phyloP scores from a whole-genome alignment of 2,888 invertebrate species.

The Habrosyne pyritoides region DNA sequence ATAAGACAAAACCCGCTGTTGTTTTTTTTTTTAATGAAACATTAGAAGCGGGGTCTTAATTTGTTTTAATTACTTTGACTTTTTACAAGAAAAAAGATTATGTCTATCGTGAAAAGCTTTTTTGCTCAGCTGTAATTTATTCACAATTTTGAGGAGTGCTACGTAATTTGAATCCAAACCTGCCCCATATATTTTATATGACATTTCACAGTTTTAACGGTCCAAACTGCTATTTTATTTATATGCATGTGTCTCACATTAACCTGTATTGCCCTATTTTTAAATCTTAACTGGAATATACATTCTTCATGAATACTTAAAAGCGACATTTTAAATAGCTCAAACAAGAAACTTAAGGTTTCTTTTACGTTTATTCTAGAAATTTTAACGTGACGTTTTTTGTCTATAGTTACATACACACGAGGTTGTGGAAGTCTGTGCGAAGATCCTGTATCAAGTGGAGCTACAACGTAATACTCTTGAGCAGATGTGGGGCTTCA shows the following conservation, averaged over 20 bases:
- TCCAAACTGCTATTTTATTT: background rate
- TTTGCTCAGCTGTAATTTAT: background rate
- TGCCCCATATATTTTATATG: too few species aligned
- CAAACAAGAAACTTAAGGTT: background rate
- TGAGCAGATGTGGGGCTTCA: constrained; percentile 99
- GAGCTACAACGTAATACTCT: constrained; percentile 94
- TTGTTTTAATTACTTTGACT: constrained; percentile 10
- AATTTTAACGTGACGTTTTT: constrained; percentile 12
- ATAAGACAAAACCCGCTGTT: constrained; percentile 4
- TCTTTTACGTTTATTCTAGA: background rate
- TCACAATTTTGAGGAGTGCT: background rate
- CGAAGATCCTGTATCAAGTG: constrained; percentile 98
- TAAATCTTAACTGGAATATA: background rate
- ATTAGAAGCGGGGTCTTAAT: background rate
- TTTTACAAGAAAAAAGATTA: constrained; percentile 13
- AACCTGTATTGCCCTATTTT: background rate
- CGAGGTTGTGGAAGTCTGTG: constrained; percentile 97
- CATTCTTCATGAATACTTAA: background rate
- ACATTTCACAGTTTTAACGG: too few species aligned
- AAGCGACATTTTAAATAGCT: background rate
- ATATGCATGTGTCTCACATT: background rate
- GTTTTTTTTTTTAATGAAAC: background rate
- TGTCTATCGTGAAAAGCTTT: background rate
- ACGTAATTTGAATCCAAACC: background rate
- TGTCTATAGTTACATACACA: constrained; percentile 91